phyloP scores from a whole-genome alignment of 2,797 vertebrate species.

The Bucorvus abyssinicus region DNA sequence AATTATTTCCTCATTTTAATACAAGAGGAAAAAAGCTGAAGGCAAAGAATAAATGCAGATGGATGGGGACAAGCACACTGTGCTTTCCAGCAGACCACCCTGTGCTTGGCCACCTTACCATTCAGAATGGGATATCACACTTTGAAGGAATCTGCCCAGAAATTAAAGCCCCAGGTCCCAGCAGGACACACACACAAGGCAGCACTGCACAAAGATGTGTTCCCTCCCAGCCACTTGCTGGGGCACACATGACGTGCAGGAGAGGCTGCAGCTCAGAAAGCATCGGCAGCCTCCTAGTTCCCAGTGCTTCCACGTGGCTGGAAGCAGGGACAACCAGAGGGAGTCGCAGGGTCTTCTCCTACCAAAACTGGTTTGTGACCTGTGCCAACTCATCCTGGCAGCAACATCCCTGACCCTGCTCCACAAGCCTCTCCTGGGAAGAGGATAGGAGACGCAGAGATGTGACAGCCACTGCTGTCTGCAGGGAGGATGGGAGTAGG shows the following conservation, averaged over 20 bases:
- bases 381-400: background rate
- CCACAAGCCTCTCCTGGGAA: fast-evolving
- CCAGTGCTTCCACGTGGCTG: background rate
- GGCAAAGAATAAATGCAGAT: background rate
- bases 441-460: background rate
- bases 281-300: background rate
- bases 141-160: background rate
- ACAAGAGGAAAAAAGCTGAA: background rate
- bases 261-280: background rate
- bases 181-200: background rate
- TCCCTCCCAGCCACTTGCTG: background rate
- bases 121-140: background rate
- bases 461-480: background rate
- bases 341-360: background rate
- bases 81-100: background rate
- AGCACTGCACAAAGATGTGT: background rate
- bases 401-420: background rate
- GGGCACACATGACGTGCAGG: fast-evolving
- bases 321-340: background rate
- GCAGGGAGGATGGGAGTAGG: background rate
- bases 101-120: background rate
- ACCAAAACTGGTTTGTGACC: background rate
- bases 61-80: background rate
- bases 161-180: background rate
- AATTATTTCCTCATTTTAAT: background rate